Conservation (phyloP, 2,888 invertebrate genomes). For the Apantesis nais region DNA sequence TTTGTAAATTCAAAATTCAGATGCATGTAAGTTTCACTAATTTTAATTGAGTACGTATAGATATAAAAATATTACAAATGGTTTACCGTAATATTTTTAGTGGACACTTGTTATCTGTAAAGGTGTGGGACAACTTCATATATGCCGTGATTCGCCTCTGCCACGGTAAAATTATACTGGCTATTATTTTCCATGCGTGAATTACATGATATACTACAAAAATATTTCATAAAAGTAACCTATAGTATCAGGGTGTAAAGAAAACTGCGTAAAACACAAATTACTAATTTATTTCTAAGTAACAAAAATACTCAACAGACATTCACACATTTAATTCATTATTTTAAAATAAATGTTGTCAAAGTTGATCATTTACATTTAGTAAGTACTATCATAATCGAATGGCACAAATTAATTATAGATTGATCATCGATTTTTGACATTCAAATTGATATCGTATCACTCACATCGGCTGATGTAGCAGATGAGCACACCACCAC, state of each 20-base stretch:
- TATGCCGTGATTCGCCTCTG: too few species aligned
- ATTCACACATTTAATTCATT: conserved; percentile 23
- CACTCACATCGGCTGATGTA: too few species aligned
- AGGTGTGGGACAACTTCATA: neutral
- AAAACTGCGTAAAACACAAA: conserved; percentile 28
- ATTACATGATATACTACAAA: neutral
- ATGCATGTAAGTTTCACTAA: too few species aligned
- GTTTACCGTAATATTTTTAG: too few species aligned
- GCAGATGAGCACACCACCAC: neutral
- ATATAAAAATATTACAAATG: too few species aligned
- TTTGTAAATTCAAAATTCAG: neutral
- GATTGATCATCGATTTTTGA: neutral
- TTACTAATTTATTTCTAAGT: conserved; percentile 41
- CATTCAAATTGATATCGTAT: neutral
- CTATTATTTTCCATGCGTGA: too few species aligned
- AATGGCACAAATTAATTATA: conserved; percentile 35
- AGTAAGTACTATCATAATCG: conserved; percentile 18
- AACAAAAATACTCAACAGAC: conserved; percentile 37
- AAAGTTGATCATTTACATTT: conserved; percentile 1
- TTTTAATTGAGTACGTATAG: too few species aligned
- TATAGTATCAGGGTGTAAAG: neutral
- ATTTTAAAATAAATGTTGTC: conserved; percentile 6
- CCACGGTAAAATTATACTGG: too few species aligned
- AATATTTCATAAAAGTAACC: neutral
- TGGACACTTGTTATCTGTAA: neutral